These are phyloP conservation scores for Alethe castanea DNA, from an alignment of 2,113 vertebrate genomes.

Conservation along the genomic window DNA sequence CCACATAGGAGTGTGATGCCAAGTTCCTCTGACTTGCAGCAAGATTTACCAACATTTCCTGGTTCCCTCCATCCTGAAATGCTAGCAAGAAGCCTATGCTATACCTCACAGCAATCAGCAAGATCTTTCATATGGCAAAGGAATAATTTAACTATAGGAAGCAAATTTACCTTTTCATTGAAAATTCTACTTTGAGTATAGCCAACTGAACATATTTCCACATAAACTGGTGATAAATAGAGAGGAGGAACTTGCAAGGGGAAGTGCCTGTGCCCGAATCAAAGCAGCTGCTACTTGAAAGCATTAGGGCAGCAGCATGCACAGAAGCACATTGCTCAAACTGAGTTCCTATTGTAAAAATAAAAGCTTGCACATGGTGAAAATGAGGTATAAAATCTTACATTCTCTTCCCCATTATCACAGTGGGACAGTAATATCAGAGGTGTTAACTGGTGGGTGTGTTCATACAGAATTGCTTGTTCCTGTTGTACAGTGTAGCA, in stretches of 20 bases:
- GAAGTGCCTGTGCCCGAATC: background rate
- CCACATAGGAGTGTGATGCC: background rate
- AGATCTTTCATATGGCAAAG: background rate
- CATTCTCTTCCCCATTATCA: slow-evolving; percentile 30
- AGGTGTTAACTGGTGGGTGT: slow-evolving; percentile 56
- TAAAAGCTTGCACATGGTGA: slow-evolving; percentile 39
- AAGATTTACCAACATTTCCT: background rate
- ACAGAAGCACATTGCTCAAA: background rate
- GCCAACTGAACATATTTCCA: background rate
- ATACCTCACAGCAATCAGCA: background rate
- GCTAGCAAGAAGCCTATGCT: background rate
- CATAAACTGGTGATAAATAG: background rate
- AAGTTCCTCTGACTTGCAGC: background rate
- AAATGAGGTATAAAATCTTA: slow-evolving; percentile 46
- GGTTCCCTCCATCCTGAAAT: background rate
- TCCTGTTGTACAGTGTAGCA: background rate
- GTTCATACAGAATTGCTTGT: background rate
- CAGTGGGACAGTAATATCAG: slow-evolving; percentile 55
- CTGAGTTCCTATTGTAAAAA: background rate
- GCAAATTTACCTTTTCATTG: slow-evolving; percentile 12
- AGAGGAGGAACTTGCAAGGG: background rate
- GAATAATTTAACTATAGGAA: slow-evolving; percentile 9
- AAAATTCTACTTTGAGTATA: background rate
- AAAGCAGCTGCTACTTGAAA: background rate
- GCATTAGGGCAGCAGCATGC: background rate